phyloP scores from a whole-genome alignment of 2,113 vertebrate species.

The Camarhynchus parvulus region DNA sequence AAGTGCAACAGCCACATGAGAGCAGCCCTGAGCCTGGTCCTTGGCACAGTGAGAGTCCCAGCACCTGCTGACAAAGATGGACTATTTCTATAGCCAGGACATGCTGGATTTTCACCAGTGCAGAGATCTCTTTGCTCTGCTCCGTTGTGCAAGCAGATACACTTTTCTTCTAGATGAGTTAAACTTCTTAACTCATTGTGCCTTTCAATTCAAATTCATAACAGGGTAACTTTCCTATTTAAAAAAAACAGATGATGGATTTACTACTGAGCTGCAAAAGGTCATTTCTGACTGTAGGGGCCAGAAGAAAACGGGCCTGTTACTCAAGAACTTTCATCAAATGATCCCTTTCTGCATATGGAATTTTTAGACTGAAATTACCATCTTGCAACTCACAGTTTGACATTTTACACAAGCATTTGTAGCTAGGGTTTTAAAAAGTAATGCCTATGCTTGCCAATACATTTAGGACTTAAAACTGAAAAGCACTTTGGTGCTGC shows the following conservation, averaged over 20 bases:
- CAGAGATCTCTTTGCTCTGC: not conserved
- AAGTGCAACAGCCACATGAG: not conserved
- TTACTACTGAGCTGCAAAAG: not conserved
- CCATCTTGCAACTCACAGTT: not conserved
- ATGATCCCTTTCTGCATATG: not conserved
- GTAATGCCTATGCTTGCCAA: not conserved
- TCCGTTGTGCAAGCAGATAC: not conserved
- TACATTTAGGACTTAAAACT: not conserved
- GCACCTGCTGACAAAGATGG: not conserved
- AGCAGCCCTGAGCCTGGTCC: not conserved
- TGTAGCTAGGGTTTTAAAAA: not conserved
- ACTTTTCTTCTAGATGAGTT: not conserved
- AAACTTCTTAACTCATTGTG: not conserved
- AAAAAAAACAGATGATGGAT: not conserved
- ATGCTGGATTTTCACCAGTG: not conserved
- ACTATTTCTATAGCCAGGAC: not conserved
- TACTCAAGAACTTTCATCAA: not conserved
- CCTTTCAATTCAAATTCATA: not conserved
- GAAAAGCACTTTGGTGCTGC: not conserved
- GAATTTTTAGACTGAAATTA: not conserved
- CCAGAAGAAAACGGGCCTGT: not conserved
- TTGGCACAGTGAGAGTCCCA: not conserved
- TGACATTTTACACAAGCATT: not conserved
- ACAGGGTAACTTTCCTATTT: not conserved
- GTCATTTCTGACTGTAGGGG: not conserved